Base-by-base conservation (phyloP, 37 sponge, comb jelly and placozoan genomes). In the Cliona cf. orientalis region DNA sequence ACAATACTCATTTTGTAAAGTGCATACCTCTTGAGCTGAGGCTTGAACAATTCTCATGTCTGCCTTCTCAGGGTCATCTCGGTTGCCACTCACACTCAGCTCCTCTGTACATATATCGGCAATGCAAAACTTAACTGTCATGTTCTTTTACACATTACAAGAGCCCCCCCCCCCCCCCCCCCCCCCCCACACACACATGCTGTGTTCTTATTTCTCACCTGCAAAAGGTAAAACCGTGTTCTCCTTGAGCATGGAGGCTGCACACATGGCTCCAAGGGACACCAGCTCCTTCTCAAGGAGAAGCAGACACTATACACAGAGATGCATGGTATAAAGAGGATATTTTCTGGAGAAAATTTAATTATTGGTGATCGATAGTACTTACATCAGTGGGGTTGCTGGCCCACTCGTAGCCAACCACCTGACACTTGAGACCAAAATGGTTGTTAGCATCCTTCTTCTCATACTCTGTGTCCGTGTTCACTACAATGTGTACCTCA, bases 1-100 rank as follows among this genome's bases (percentile, higher is more conserved):
- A n/a, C n/a, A n/a, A n/a, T n/a, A n/a, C n/a, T n/a, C n/a, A n/a
- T n/a, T n/a, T n/a, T n/a, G n/a, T n/a, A n/a, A n/a, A n/a, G 0
- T 45, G 36, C 72, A 63, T 40, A 85, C 91, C 67, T 93, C 89
- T 42, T 84, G 83, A 37, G 86, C 82, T 57, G 93, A 86, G 28
- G 93, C 89, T 43, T 93, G 88, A 0, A 93, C 93, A 37, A 93
- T 93, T 46, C 93, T 88, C 93, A 93, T 93, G 68, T 93, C 93
- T 25, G 90, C 83, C 70, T 89, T 93, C 75, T 93, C 93, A 5
- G 46, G 0, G 44, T 66, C 57, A n/a, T 31, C 49, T 0, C 55
- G 41, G 6, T 79, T 42, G 3, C 41, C 66, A 40, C 69, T 75
- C 9, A 85, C 93, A 59, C 55, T 81, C 62, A 93, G 60, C 65